Percentiles rank a stretch among this genome's conserved stretches.
Conservation (phyloP, 2,888 invertebrate genomes). For the Xylophagus ater region DNA sequence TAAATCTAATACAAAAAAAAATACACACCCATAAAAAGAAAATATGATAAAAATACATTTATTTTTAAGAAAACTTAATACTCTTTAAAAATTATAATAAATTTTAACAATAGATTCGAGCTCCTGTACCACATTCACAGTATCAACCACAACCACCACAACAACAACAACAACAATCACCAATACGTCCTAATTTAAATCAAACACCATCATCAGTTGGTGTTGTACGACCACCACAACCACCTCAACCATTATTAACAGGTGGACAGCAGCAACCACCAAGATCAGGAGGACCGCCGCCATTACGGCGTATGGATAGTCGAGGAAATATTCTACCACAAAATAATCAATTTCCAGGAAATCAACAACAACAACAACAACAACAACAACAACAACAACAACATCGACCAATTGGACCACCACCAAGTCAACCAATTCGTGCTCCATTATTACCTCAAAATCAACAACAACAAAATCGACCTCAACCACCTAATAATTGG, state of each 20-base stretch:
- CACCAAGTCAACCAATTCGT: conserved; percentile 24
- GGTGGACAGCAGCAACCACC: conserved; percentile 20
- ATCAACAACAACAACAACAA: conserved; percentile 12
- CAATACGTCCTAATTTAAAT: conserved; percentile 27
- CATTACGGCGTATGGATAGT: conserved; percentile 40
- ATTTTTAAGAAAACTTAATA: not conserved
- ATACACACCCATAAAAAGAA: conserved; percentile 4
- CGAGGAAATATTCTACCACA: conserved; percentile 35
- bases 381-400: conserved; percentile 16
- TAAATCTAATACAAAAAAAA: conserved; percentile 7
- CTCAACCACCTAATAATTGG: conserved; percentile 22
- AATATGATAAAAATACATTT: conserved; percentile 7
- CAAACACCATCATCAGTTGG: conserved; percentile 28
- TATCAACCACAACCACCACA: conserved; percentile 28
- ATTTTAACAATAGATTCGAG: conserved; percentile 19
- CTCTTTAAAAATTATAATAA: not conserved
- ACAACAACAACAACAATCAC: conserved; percentile 19
- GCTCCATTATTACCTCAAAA: conserved; percentile 13
- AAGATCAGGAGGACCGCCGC: conserved; percentile 31
- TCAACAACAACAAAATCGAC: conserved; percentile 22
- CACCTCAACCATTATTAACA: conserved; percentile 22
- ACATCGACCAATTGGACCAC: conserved; percentile 27
- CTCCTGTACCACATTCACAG: conserved; percentile 26
- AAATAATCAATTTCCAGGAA: conserved; percentile 7
- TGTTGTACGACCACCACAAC: conserved; percentile 27